These are phyloP conservation scores for Holothuria scabra DNA, from an alignment of 53 echinoderm and acorn worm species.

Conservation along the genomic window DNA sequence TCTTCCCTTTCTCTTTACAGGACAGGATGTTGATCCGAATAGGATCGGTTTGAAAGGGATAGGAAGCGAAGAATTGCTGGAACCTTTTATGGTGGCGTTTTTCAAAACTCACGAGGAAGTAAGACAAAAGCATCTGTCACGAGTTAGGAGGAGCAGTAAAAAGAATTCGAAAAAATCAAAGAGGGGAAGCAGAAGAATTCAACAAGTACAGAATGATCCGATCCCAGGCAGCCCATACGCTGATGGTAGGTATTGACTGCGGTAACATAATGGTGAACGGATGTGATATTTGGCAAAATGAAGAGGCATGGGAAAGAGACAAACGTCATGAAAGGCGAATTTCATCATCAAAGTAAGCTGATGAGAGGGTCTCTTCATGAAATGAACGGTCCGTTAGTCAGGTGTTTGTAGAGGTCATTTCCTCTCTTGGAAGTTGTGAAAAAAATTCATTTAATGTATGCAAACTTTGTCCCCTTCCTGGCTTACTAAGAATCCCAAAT, in stretches of 20 bases:
- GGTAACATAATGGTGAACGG: no score
- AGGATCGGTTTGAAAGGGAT: conserved; percentile 75
- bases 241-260: not conserved
- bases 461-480: no score
- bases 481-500: no score
- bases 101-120: conserved; percentile 73
- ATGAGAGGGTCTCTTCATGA: no score
- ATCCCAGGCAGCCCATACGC: conserved; percentile 18
- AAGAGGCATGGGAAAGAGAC: no score
- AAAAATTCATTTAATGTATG: no score
- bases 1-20: conserved; percentile 22
- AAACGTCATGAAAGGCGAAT: no score
- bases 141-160: conserved; percentile 45
- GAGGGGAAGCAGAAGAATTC: conserved; percentile 1
- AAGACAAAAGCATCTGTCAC: conserved; percentile 26
- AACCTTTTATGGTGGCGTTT: conserved; percentile 98
- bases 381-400: no score
- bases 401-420: no score
- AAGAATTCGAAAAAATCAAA: conserved; percentile 46
- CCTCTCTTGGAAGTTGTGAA: no score
- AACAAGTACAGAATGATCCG: conserved; percentile 19
- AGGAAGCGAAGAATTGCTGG: conserved; percentile 71
- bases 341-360: no score
- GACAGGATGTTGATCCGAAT: conserved; percentile 70
- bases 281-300: no score